These are phyloP conservation scores for Drosophila ironensis DNA, from an alignment of 1,140 invertebrate species.

Conservation along the genomic window DNA sequence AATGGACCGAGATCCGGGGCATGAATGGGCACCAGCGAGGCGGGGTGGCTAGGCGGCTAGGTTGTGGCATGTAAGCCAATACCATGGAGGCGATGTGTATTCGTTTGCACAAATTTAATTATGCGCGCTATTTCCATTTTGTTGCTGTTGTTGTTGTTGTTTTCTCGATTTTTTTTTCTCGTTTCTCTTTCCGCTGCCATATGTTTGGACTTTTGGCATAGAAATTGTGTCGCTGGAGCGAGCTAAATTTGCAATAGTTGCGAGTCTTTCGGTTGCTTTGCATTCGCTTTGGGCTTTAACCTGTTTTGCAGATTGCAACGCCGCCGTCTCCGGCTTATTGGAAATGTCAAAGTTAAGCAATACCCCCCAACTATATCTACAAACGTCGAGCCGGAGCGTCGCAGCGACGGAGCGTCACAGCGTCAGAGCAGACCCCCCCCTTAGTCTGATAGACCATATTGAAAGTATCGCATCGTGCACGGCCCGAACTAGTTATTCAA, in stretches of 20 bases:
- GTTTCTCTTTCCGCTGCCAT: slow-evolving; percentile 30
- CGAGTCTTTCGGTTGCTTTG: slow-evolving; percentile 36
- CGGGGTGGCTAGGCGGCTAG: too few relatives aligned
- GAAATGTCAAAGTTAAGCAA: slow-evolving; percentile 79
- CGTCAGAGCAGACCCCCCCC: neutral
- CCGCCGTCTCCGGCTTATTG: slow-evolving; percentile 36
- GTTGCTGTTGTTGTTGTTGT: too few relatives aligned
- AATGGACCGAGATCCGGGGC: slow-evolving; percentile 44
- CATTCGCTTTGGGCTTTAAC: slow-evolving; percentile 69
- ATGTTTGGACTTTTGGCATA: slow-evolving; percentile 68
- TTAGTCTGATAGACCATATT: slow-evolving; percentile 64
- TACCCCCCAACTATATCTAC: slow-evolving; percentile 21
- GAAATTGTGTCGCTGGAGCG: slow-evolving; percentile 61
- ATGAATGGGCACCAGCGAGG: slow-evolving; percentile 55
- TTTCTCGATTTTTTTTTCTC: slow-evolving; percentile 38
- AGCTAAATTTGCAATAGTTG: slow-evolving; percentile 65
- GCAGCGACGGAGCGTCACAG: slow-evolving; percentile 22
- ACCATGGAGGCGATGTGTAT: slow-evolving; percentile 8
- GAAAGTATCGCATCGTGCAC: slow-evolving; percentile 72
- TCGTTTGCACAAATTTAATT: slow-evolving; percentile 65
- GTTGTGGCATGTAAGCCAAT: slow-evolving; percentile 36
- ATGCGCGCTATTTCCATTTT: too few relatives aligned
- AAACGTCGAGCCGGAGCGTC: too few relatives aligned
- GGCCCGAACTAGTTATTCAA: slow-evolving; percentile 74
- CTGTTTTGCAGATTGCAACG: slow-evolving; percentile 74